These are phyloP conservation scores for Melanophora roralis DNA, from an alignment of 2,888 invertebrate genomes.

Conservation along the genomic window DNA sequence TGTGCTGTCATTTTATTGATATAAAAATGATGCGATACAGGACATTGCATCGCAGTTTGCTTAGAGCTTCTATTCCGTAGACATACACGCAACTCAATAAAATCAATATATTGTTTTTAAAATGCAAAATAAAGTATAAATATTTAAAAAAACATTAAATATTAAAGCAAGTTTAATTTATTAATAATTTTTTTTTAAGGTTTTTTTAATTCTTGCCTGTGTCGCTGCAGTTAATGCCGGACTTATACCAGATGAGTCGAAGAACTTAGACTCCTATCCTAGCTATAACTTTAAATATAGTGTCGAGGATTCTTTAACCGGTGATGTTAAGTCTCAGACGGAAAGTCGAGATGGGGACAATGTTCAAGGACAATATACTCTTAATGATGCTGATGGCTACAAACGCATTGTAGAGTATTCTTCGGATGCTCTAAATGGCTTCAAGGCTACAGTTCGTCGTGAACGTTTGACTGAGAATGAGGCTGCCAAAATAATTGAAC, in stretches of 20 bases:
- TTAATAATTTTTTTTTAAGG: slow-evolving; percentile 59
- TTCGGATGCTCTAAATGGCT: slow-evolving; percentile 78
- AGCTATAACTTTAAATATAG: slow-evolving; percentile 78
- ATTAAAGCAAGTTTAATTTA: not conserved
- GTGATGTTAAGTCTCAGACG: slow-evolving; percentile 78
- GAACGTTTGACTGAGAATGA: slow-evolving; percentile 69
- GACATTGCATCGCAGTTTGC: slow-evolving; percentile 66
- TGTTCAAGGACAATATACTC: slow-evolving; percentile 78
- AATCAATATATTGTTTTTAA: not conserved
- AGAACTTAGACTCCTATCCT: slow-evolving; percentile 71
- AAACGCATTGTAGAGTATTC: slow-evolving; percentile 79
- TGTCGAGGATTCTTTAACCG: slow-evolving; percentile 78
- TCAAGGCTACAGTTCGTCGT: slow-evolving; percentile 79
- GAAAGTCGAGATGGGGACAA: slow-evolving; percentile 79
- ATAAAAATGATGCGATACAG: slow-evolving; percentile 53
- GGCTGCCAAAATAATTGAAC: slow-evolving; percentile 54
- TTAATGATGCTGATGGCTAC: slow-evolving; percentile 79
- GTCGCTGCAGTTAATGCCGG: slow-evolving; percentile 69
- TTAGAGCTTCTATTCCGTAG: slow-evolving; percentile 54
- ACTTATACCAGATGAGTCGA: slow-evolving; percentile 63
- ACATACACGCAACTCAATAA: slow-evolving; percentile 47
- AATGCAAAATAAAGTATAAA: slow-evolving; percentile 43
- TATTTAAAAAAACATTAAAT: not conserved
- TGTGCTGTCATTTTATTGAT: slow-evolving; percentile 26
- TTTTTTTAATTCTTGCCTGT: slow-evolving; percentile 64